Base-by-base conservation (phyloP, 2,797 vertebrate species). In the Acanthis flammea region DNA sequence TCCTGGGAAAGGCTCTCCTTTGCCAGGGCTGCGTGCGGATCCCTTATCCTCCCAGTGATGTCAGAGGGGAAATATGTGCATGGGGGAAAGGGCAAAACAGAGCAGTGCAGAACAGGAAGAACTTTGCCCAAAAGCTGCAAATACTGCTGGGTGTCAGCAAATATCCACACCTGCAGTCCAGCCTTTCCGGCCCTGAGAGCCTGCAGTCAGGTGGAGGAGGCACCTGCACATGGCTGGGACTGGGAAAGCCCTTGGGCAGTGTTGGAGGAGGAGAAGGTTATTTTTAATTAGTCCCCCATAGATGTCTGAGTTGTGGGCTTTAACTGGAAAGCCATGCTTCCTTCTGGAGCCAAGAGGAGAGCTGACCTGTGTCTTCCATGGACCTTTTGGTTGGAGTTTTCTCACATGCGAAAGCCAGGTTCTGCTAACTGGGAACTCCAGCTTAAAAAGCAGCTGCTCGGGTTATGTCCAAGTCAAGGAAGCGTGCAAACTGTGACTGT, bases 31-130 rank as follows among this genome's bases (percentile, higher is more conserved):
- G 21, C 27, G 18, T 10, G 13, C 5, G 2, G 47, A 88, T 92
- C 68, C 70, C 35, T 92, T 93, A 81, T 87, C 74, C 66, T 91
- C 86, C 63, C 53, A 21, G 4, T 96, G 92, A 89, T 76, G 48
- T 92, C 92, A 91, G 73, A 55, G 44, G 42, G 67, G 28, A 88
- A 91, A 13, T 92, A 80, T 42, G 66, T 75, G 44, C 75, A 75
- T 44, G 76, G 80, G 57, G 67, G 47, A 96, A 90, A 94, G 83
- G 91, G 92, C 90, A 84, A 48, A 86, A 58, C 5, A 19, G 11
- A 79, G 15, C 37, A 66, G 30, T 27, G 60, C 27, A 16, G 81
- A 85, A 19, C 75, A 60, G 72, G 82, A 77, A 80, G 94, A 77
- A 92, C 81, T 93, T 95, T 91, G 85, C 35, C 73, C 81, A 4